Evolutionary conservation across 2,113 vertebrate genomes (phyloP), one percentile per base, ranked within the genome.

Genomic region (Poecilia latipinna): DNA sequence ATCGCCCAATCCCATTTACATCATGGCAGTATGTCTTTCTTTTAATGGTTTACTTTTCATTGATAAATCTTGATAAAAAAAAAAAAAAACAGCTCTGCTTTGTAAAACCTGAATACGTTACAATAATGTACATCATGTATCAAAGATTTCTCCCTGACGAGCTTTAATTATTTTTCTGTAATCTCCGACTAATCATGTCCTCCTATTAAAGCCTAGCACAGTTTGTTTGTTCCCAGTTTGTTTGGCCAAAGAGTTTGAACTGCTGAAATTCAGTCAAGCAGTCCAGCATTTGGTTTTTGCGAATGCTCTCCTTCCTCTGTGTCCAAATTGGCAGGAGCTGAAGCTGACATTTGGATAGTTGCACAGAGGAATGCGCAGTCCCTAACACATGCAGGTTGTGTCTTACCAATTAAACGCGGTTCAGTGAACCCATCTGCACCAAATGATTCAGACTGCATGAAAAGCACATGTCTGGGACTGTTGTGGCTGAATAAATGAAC

Each of bases 371-470:
- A 78, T 51, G 32, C 68, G 33, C 78, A 68, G 62, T 78, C 66
- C 75, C 31, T 64, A 66, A 80, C 73, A 62, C 68, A 67, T 79
- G 54, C 86, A 81, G 76, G 74, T 89, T 85, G 61, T 26, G 39
- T 77, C 82, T 78, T 75, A 84, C 80, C 76, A 75, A 75, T 88
- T 79, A 78, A 82, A 79, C 60, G 72, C 42, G 86, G 82, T 78
- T 87, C 86, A 88, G 70, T 77, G 42, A 74, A 32, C 68, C 83
- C 88, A 86, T 90, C 85, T 87, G 82, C 44, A 88, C 71, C 68
- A 68, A 70, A 77, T 78, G 71, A 83, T 68, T 80, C 74, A 84
- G 65, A 86, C 65, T 42, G 72, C 54, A 83, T 54, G 51, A 77
- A 75, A 81, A 75, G 69, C 78, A 82, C 71, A 63, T 79, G 65